Conservation (phyloP, 2,113 vertebrate species). For the Scolopax mira region DNA sequence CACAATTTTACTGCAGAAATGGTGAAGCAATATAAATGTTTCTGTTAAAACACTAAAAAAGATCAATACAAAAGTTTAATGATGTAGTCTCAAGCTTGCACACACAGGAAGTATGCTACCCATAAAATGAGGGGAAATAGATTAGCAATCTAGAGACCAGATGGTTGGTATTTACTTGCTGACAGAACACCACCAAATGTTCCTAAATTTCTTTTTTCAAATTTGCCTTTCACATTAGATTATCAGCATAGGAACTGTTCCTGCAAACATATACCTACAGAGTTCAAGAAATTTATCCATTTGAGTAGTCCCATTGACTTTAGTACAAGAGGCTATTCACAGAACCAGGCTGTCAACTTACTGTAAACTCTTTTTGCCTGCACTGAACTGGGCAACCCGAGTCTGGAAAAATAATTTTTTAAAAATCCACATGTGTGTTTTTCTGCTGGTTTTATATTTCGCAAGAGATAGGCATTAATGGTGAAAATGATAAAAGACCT, state of each 20-base stretch:
- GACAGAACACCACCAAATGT: conserved; percentile 63
- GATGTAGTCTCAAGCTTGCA: conserved; percentile 26
- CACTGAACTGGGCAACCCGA: background rate
- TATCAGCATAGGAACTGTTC: conserved; percentile 19
- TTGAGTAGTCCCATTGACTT: background rate
- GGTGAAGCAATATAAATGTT: conserved; percentile 3
- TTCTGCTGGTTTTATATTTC: background rate
- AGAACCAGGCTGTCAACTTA: background rate
- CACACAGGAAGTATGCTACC: conserved; percentile 41
- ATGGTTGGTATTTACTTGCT: conserved; percentile 68
- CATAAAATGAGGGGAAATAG: conserved; percentile 50
- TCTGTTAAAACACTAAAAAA: conserved; percentile 51
- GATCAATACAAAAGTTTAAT: conserved; percentile 51
- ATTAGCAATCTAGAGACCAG: conserved; percentile 58
- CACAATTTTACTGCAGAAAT: background rate
- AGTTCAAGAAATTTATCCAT: background rate
- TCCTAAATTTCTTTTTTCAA: conserved; percentile 56
- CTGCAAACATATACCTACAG: background rate
- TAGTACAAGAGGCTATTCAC: background rate
- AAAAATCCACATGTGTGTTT: background rate
- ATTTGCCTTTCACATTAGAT: conserved; percentile 45
- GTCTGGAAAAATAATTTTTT: background rate
- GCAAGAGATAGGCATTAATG: background rate
- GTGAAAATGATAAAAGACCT: background rate
- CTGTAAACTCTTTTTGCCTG: background rate